Conservation (phyloP, 2,113 vertebrate genomes). For the Rousettus leschenaultii region DNA sequence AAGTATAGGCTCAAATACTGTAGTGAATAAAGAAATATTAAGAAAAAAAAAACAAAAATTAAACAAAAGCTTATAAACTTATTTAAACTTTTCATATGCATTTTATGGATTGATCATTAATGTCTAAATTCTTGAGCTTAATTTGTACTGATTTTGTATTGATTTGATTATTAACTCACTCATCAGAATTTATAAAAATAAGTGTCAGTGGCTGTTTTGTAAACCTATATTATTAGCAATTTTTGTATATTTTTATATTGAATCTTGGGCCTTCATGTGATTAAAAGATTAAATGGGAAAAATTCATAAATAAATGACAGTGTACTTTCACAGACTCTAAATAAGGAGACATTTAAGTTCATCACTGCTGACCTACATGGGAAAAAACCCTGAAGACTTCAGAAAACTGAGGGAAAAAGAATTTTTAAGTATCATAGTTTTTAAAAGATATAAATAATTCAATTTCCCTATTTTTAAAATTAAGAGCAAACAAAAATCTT, state of each 20-base stretch:
- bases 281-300: neutral
- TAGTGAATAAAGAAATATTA: neutral
- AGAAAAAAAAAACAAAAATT: neutral
- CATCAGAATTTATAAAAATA: neutral
- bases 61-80: neutral
- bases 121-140: neutral
- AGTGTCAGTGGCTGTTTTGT: neutral
- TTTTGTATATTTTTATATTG: neutral
- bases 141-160: neutral
- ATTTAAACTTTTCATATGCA: neutral
- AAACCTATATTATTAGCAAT: neutral
- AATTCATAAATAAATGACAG: neutral
- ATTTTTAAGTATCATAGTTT: neutral
- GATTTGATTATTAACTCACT: neutral
- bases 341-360: neutral
- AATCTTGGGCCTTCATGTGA: neutral
- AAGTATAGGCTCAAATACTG: neutral
- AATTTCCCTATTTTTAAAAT: slow-evolving; percentile 18
- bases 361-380: neutral
- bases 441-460: neutral
- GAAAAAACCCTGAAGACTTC: neutral
- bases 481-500: neutral
- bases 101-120: neutral
- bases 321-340: neutral
- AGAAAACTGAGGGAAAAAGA: neutral